Base-by-base conservation (phyloP, 2,113 vertebrate species). In the Mustelus asterias region DNA sequence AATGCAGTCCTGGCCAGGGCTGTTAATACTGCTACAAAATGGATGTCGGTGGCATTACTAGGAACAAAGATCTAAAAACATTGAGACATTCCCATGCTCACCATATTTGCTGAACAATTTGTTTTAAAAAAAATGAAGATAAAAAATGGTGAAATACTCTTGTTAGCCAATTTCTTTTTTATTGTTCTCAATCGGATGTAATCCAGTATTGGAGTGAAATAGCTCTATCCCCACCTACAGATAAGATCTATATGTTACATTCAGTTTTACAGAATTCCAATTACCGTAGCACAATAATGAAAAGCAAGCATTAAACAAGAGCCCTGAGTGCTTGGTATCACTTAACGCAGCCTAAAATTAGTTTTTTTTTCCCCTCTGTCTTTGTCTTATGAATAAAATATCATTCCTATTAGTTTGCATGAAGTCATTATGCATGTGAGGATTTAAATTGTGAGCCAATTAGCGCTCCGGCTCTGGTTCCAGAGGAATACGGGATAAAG, bases 171-270 rank as follows among this genome's bases (percentile, higher is more conserved):
- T 95, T 70, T 14, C 67, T 33, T 41, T 54, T 24, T 67, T 6
- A 65, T 70, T 72, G 69, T 48, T 14, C 44, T 70, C 69, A 95
- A 95, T 33, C 14, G 24, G 65, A 16, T 76, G 14, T 22, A 72
- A 70, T 2, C 67, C 94, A 95, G 44, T 44, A 54, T 69, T 72
- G 65, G 11, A 95, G 41, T 72, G 41, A 72, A 76, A 95, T 95
- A 72, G 3, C 94, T 95, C 94, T 95, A 95, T 95, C 94, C 37
- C 94, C 94, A 95, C 69, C 94, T 76, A 95, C 94, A 95, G 94
- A 72, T 95, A 44, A 72, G 69, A 95, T 95, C 67, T 76, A 54
- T 95, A 72, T 37, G 69, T 72, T 95, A 70, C 94, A 95, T 76
- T 95, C 41, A 29, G 44, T 54, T 48, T 95, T 95, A 33, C 69